These are phyloP conservation scores for Nicator chloris DNA, from an alignment of 2,113 vertebrate genomes.

Conservation along the genomic window DNA sequence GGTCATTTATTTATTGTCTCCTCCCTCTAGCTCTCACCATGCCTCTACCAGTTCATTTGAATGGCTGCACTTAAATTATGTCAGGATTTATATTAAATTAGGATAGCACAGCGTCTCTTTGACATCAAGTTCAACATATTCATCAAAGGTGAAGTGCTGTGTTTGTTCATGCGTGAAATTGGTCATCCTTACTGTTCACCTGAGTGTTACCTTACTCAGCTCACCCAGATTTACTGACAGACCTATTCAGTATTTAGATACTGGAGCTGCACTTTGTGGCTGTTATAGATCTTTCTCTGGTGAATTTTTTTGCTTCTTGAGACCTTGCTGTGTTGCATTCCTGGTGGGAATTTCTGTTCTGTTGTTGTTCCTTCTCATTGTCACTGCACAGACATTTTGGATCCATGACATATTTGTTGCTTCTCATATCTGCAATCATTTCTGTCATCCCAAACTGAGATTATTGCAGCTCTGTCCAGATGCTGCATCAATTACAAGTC, in stretches of 20 bases:
- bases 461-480: background rate
- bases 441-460: background rate
- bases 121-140: background rate
- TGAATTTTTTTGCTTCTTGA: background rate
- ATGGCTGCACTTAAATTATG: background rate
- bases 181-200: background rate
- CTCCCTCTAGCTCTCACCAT: background rate
- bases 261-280: background rate
- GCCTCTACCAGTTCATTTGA: background rate
- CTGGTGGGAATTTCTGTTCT: background rate
- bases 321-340: background rate
- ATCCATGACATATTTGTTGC: background rate
- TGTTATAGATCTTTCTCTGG: rapidly evolving
- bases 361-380: background rate
- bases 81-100: background rate
- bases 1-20: background rate
- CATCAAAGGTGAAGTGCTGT: background rate
- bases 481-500: background rate
- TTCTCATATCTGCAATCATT: background rate
- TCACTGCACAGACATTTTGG: background rate
- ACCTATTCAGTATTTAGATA: background rate
- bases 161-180: background rate
- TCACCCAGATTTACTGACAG: background rate
- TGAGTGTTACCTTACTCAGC: background rate
- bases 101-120: background rate